A percentile compares a stretch with the other conserved stretches of the same genome.
These are phyloP conservation scores for Entomyzon cyanotis DNA, from an alignment of 2,113 vertebrate genomes.

Conservation along the genomic window DNA sequence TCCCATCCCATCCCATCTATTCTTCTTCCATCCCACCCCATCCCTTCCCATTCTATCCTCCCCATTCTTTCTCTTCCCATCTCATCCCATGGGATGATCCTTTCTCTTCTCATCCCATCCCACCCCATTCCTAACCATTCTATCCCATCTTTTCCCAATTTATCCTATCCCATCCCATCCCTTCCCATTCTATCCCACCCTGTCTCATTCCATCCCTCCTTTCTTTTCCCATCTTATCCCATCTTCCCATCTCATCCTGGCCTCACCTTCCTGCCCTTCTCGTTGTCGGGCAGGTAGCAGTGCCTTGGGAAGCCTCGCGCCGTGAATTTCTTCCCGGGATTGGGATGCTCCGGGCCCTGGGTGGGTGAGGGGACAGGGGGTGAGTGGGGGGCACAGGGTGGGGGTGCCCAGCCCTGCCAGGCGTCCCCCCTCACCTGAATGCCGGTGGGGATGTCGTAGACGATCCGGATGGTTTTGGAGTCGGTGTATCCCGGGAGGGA, in stretches of 20 bases:
- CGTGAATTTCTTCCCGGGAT: conserved; percentile 93
- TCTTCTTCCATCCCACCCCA: background rate
- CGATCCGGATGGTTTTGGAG: conserved; percentile 91
- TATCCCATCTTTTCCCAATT: background rate
- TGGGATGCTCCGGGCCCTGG: conserved; percentile 92
- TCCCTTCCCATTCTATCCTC: background rate
- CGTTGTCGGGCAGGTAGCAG: conserved; percentile 94
- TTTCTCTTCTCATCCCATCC: no score
- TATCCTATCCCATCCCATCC: no score
- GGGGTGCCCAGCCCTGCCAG: rapidly evolving
- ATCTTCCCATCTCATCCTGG: rapidly evolving
- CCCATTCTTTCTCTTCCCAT: no score
- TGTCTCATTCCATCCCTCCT: no score
- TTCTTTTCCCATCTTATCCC: background rate
- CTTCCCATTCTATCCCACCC: no score
- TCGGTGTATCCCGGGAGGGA: conserved; percentile 88
- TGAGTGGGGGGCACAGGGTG: background rate
- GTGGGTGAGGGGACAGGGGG: background rate
- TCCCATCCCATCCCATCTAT: no score
- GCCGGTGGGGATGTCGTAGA: conserved; percentile 94
- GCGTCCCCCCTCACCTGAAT: conserved; percentile 81
- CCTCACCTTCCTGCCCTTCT: conserved; percentile 91
- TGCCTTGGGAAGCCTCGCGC: conserved; percentile 94
- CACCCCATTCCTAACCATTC: no score
- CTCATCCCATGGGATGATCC: no score